Evolutionary conservation across 2,797 vertebrate genomes (phyloP), one percentile per base, ranked within the genome.

Genomic region (Megalops cyprinoides): DNA sequence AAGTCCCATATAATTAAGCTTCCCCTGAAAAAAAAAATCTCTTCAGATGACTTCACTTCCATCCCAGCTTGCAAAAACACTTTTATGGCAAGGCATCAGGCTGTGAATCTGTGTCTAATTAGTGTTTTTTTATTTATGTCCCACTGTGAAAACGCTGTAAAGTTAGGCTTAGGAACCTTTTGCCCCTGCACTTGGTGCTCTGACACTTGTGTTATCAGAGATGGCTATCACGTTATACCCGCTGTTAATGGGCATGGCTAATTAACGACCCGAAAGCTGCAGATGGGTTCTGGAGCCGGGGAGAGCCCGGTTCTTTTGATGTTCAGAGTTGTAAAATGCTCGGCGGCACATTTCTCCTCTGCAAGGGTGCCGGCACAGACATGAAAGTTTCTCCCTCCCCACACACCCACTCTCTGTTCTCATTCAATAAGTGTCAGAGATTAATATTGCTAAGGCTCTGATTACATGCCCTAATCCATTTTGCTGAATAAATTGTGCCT

Each of bases 381-480:
- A 62, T 62, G 76, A 62, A 77, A 77, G 56, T 10, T 20, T 46
- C n/a, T 85, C 89, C 87, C 84, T 80, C 39, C 42, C 20, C 23
- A 86, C 86, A 60, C n/a, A 46, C 73, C 18, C 18, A 60, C 76
- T 79, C 83, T 83, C 75, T 10, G 39, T 75, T 83, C 48, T 83
- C 34, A 49, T 92, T 94, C 90, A 91, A 67, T 93, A 89, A 90
- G 90, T 94, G 92, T 93, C 93, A 93, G 85, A 93, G 92, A 94
- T 94, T 94, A 95, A 94, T 95, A 94, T 93, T 93, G 84, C 83
- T 83, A 88, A 90, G 90, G 90, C 92, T 94, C 91, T 93, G 92
- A 94, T 95, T 94, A 93, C 93, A 93, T 88, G 89, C 88, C 88
- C 87, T 95, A 94, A 96, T 96, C 93, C 91, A 92, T 93, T 94